These are phyloP conservation scores for Carabus problematicus DNA, from an alignment of 2,888 invertebrate species.

Conservation along the genomic window DNA sequence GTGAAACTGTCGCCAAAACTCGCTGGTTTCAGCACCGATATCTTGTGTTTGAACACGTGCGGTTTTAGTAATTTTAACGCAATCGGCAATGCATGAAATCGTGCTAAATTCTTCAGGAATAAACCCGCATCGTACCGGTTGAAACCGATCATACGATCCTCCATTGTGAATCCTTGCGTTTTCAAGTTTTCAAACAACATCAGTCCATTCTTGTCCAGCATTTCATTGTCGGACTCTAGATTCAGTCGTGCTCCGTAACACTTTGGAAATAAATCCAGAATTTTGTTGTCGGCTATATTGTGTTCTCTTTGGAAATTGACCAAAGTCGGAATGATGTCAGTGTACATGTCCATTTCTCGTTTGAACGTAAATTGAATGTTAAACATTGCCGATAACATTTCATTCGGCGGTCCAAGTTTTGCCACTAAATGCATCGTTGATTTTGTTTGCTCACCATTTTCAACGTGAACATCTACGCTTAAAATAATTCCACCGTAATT, in stretches of 20 bases:
- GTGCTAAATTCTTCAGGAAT: conserved; percentile 58
- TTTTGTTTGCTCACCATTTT: conserved; percentile 46
- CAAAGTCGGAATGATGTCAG: conserved; percentile 58
- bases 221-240: conserved; percentile 34
- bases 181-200: conserved; percentile 63
- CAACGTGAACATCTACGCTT: conserved; percentile 55
- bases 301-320: conserved; percentile 58
- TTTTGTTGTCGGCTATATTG: conserved; percentile 53
- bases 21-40: conserved; percentile 56
- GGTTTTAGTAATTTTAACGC: conserved; percentile 58
- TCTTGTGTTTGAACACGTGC: conserved; percentile 52
- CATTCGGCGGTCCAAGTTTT: conserved; percentile 65
- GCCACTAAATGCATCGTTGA: conserved; percentile 63
- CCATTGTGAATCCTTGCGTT: conserved; percentile 56
- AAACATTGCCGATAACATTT: conserved; percentile 62
- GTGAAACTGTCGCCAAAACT: conserved; percentile 54
- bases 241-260: conserved; percentile 60
- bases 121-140: conserved; percentile 58
- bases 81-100: conserved; percentile 62
- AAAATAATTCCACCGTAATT: conserved; percentile 70
- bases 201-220: conserved; percentile 61
- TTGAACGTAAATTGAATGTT: conserved; percentile 61
- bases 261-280: conserved; percentile 59
- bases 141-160: conserved; percentile 57
- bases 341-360: conserved; percentile 63